Evolutionary conservation across 2,888 invertebrate genomes (phyloP).

Genomic region (Chrysopilus asiliformis): DNA sequence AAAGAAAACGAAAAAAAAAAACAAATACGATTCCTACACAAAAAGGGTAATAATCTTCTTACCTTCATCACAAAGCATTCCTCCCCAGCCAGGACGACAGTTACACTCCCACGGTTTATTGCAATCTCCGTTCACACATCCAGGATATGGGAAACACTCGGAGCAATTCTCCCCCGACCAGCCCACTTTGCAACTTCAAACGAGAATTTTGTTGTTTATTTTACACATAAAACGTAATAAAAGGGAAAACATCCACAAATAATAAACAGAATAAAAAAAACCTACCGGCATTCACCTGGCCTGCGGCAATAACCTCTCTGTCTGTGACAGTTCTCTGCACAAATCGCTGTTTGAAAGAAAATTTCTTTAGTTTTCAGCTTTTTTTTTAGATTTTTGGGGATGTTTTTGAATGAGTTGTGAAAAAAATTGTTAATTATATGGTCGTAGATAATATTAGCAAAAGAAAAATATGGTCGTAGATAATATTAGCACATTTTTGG

Average conservation of each 20-base stretch:
- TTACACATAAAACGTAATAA: neutral
- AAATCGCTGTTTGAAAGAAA: too few species aligned
- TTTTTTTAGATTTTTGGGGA: too few species aligned
- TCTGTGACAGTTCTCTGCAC: slow-evolving; percentile 66
- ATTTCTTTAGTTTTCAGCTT: too few species aligned
- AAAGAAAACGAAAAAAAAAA: too few species aligned
- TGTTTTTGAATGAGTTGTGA: too few species aligned
- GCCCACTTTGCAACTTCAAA: slow-evolving; percentile 61
- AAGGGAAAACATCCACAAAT: neutral
- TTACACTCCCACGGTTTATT: slow-evolving; percentile 80
- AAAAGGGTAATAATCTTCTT: slow-evolving; percentile 16
- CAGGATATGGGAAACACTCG: slow-evolving; percentile 74
- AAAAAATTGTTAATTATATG: too few species aligned
- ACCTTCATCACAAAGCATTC: slow-evolving; percentile 86
- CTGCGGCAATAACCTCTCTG: slow-evolving; percentile 73
- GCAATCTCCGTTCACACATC: slow-evolving; percentile 76
- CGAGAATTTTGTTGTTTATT: neutral
- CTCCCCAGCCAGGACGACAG: slow-evolving; percentile 68
- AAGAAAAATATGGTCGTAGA: too few species aligned
- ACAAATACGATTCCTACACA: slow-evolving; percentile 11
- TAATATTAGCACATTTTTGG: too few species aligned
- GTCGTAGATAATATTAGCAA: too few species aligned
- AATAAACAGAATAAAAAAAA: neutral
- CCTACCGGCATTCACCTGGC: slow-evolving; percentile 61
- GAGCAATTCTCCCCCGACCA: slow-evolving; percentile 71